Base-by-base conservation (phyloP, 2,113 vertebrate species). In the Dolichallabes microphthalmus region DNA sequence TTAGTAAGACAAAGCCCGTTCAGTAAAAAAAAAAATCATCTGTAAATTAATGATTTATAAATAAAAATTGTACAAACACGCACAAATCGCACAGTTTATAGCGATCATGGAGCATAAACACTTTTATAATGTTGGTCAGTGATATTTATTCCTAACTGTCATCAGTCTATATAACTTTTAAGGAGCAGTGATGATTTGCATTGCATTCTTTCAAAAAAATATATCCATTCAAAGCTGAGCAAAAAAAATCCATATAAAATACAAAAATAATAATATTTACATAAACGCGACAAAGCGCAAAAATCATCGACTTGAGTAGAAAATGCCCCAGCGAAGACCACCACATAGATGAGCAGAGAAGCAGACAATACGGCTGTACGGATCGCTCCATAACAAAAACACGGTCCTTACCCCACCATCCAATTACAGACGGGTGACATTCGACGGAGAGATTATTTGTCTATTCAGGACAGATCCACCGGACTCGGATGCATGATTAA, bases 381-480 rank as follows among this genome's bases (percentile, higher is more conserved):
- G 11, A 32, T 17, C 52, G 63, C 45, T 39, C 75, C 39, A 85
- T 52, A 75, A 77, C 60, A 84, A 74, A 79, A 60, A 35, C 76
- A 79, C 76, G 55, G 57, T 86, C 66, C 87, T 91, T 89, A 91
- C 90, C 89, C 84, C 82, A 58, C 68, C 66, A 71, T 89, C 86
- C 50, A 78, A 69, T 75, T 78, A 77, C 69, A 87, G 60, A 66
- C 39, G 58, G 68, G 53, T 84, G 83, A 50, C 83, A 89, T 89
- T 88, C 83, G 84, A 76, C 80, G 85, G 58, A n/a, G 58, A 75
- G 69, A 35, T 69, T 58, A 80, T 69, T 20, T 74, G 52, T 32
- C 58, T 71, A 73, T 82, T 86, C 35, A 88, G 61, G 75, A 80
- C 52, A 69, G 86, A 82, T 86, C 86, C 84, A 80, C 78, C 58